Percentiles rank a stretch among this genome's conserved stretches.
Evolutionary conservation across 2,888 invertebrate genomes (phyloP).

Genomic region (Ditylenchus weischeri): DNA sequence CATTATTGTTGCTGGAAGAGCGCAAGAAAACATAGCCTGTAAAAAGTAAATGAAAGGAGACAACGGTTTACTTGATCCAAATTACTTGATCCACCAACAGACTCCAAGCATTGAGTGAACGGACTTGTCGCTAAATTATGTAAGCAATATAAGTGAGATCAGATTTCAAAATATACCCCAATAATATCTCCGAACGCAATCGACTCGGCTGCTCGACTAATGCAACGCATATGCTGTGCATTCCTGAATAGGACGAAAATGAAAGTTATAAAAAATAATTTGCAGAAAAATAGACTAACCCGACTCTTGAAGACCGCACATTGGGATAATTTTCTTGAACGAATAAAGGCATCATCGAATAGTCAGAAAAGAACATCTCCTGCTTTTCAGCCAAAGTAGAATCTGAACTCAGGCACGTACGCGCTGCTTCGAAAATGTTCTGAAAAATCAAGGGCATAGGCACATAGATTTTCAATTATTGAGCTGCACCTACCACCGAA

Average conservation of each 20-base stretch:
- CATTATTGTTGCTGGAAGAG: slow-evolving; percentile 82
- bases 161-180: slow-evolving; percentile 57
- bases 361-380: slow-evolving; percentile 93
- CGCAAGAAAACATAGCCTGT: slow-evolving; percentile 80
- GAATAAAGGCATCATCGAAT: slow-evolving; percentile 89
- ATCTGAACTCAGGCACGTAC: slow-evolving; percentile 70
- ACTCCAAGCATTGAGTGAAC: slow-evolving; percentile 74
- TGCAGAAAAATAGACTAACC: slow-evolving; percentile 17
- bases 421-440: slow-evolving; percentile 58
- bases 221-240: slow-evolving; percentile 67
- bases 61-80: background rate
- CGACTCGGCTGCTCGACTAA: slow-evolving; percentile 79
- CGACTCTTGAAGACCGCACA: slow-evolving; percentile 26
- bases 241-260: slow-evolving; percentile 36
- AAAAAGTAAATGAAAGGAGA: slow-evolving; percentile 1
- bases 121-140: slow-evolving; percentile 69
- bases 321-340: slow-evolving; percentile 88
- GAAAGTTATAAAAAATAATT: background rate
- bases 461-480: background rate
- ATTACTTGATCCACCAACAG: slow-evolving; percentile 74
- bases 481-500: slow-evolving; percentile 67
- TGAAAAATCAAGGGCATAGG: slow-evolving; percentile 27
- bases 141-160: too few relatives aligned
- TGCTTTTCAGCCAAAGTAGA: slow-evolving; percentile 60
- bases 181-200: slow-evolving; percentile 81